Conservation (phyloP, 2,888 invertebrate species). For the Cheilosia scutellata region DNA sequence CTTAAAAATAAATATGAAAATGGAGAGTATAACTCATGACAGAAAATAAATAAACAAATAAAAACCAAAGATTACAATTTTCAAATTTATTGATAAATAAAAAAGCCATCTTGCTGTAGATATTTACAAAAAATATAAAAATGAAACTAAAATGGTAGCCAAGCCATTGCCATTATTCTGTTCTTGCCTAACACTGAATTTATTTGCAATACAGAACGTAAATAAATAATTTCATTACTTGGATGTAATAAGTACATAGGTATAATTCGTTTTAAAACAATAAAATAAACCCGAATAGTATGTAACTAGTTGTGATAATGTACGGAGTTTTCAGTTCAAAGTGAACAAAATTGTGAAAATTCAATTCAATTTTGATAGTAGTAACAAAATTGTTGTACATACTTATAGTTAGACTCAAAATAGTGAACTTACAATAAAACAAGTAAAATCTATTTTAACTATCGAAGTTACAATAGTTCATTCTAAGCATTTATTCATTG, state of each 20-base stretch:
- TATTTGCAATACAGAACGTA: conserved; percentile 17
- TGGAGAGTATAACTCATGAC: no score
- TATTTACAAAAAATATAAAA: conserved; percentile 64
- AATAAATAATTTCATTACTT: conserved; percentile 27
- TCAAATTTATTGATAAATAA: conserved; percentile 64
- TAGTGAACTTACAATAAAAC: no score
- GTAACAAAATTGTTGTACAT: not conserved
- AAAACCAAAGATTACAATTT: not conserved
- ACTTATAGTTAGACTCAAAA: no score
- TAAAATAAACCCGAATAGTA: conserved; percentile 35
- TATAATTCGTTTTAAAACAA: not conserved
- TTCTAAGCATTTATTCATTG: no score
- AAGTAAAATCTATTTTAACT: no score
- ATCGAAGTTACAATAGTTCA: no score
- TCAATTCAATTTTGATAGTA: no score
- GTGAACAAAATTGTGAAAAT: conserved; percentile 9
- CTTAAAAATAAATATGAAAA: no score
- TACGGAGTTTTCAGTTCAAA: conserved; percentile 13
- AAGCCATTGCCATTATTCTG: conserved; percentile 8
- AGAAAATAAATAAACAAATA: not conserved
- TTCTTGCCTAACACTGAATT: conserved; percentile 27
- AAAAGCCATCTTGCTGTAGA: conserved; percentile 45
- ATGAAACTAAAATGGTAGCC: conserved; percentile 45
- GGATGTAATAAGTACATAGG: conserved; percentile 1
- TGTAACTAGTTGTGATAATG: conserved; percentile 9